Percentiles rank a stretch among this genome's conserved stretches.
Conservation (phyloP, 23 tunicate genomes). For the Halocynthia roretzi region DNA sequence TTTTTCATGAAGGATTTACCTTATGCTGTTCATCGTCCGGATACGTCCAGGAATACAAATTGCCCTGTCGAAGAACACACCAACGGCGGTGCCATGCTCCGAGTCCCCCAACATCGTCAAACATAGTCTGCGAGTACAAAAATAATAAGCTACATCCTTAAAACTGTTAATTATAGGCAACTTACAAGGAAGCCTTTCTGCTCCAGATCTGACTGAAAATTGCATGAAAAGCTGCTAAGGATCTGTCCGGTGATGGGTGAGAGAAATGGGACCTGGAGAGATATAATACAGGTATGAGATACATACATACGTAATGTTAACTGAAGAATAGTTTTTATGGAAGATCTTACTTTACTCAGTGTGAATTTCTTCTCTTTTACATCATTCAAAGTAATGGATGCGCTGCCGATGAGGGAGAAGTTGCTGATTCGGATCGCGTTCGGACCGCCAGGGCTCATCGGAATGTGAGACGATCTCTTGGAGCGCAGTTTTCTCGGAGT, state of each 20-base stretch:
- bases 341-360: slow-evolving; percentile 50
- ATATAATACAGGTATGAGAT: not conserved
- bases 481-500: slow-evolving; percentile 49
- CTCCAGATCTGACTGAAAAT: slow-evolving; percentile 52
- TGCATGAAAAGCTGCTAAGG: slow-evolving; percentile 28
- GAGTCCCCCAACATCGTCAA: slow-evolving; percentile 92
- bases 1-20: slow-evolving; percentile 27
- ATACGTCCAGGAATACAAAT: slow-evolving; percentile 75
- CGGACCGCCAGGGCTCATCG: slow-evolving; percentile 91
- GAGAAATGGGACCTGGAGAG: slow-evolving; percentile 81
- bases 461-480: slow-evolving; percentile 8
- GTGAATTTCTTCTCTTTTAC: slow-evolving; percentile 49
- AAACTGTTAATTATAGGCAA: not conserved
- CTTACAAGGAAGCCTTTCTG: slow-evolving; percentile 88
- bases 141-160: no score
- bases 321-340: not conserved
- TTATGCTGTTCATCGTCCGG: slow-evolving; percentile 92
- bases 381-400: slow-evolving; percentile 42
- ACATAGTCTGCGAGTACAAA: slow-evolving; percentile 51
- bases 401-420: slow-evolving; percentile 74
- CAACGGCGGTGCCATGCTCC: slow-evolving; percentile 91
- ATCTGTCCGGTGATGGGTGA: slow-evolving; percentile 87
- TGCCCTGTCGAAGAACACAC: slow-evolving; percentile 80
- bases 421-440: slow-evolving; percentile 90
- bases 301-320: not conserved